Conservation (phyloP, 2,113 vertebrate genomes). For the Vulpes lagopus region DNA sequence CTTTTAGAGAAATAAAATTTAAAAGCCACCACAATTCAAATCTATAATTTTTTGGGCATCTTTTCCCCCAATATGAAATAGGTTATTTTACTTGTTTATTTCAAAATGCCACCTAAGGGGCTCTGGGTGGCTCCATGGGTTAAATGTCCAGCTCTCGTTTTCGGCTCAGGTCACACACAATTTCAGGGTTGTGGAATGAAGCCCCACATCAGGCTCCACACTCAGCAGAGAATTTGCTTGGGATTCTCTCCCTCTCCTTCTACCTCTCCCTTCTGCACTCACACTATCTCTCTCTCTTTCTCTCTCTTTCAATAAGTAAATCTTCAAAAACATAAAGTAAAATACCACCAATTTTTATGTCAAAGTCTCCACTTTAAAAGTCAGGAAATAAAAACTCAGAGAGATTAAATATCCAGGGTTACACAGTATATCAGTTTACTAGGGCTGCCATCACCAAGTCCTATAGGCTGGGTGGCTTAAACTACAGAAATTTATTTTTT, state of each 20-base stretch:
- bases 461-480: not conserved
- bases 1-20: conserved; percentile 33
- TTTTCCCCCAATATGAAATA: not conserved
- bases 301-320: not conserved
- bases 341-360: not conserved
- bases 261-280: not conserved
- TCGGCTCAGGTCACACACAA: not conserved
- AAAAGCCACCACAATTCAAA: not conserved
- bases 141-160: not conserved
- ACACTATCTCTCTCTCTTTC: not conserved
- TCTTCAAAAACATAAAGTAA: not conserved
- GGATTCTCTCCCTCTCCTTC: not conserved
- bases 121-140: not conserved
- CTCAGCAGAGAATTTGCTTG: not conserved
- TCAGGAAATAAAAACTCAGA: conserved; percentile 17
- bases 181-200: not conserved
- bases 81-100: not conserved
- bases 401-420: not conserved
- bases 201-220: not conserved
- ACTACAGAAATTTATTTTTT: not conserved
- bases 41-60: not conserved
- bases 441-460: not conserved
- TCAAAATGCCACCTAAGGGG: not conserved
- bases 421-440: not conserved
- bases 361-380: not conserved